Evolutionary conservation across 2,888 invertebrate genomes (phyloP), one percentile per base, ranked within the genome.

Genomic region (Xanthia icteritia): DNA sequence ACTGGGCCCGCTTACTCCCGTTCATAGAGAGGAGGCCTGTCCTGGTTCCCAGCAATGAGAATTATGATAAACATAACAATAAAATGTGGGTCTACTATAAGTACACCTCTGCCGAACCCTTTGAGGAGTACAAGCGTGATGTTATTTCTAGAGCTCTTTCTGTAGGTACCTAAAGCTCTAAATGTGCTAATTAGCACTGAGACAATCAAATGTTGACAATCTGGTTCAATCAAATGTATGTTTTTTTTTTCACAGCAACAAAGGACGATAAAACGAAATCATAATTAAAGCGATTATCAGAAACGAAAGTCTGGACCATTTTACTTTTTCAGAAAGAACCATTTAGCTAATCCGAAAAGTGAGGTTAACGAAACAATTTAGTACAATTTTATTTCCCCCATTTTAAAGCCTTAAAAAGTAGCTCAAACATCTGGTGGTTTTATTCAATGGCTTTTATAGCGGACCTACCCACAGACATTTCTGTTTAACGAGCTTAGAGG

Each of bases 401-500:
- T 84, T 85, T 76, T 66, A 68, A 61, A 73, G 73, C 63, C 67
- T 67, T 82, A 79, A 82, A 86, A 81, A 63, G 70, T 84, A 72
- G 61, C 67, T 66, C 51, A 64, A 67, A 78, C 86, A 78, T 87
- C 79, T 86, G 86, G 86, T 78, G 84, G 87, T 84, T 84, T 81
- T 78, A 83, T 83, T 87, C 81, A 85, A 87, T 84, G 78, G 56
- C 68, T 84, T 88, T 88, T 84, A 65, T 68, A 36, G 63, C 61
- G 36, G 61, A 68, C 63, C n/a, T 68, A 74, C 36, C 83, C 69
- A 69, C 78, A 75, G 82, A 82, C 79, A 75, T 76, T 86, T 73
- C 68, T 65, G 68, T 85, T 86, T 88, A 88, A 88, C 89, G 87
- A 83, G 74, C 79, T 79, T 42, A 70, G 68, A 65, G 81, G 70